Evolutionary conservation across 35 echinoderm and acorn worm genomes (phyloP).

Genomic region (Heliocidaris tuberculata): DNA sequence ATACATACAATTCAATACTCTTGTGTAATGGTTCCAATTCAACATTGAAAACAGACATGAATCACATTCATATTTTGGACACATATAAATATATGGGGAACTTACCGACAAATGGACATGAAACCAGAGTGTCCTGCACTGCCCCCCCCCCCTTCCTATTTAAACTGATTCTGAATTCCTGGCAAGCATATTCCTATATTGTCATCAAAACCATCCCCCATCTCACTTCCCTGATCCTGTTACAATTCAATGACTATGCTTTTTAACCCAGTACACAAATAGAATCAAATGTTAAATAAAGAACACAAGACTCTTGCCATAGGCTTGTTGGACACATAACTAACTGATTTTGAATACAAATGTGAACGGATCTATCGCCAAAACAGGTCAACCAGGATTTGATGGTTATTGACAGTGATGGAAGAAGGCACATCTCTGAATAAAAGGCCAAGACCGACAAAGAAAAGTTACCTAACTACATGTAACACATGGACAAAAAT

Average conservation of each 20-base stretch:
- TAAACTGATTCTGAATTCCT: neutral
- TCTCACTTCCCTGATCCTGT: no score
- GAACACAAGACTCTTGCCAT: neutral
- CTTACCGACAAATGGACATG: neutral
- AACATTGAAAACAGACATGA: neutral
- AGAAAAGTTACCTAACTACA: neutral
- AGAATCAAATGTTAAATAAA: neutral
- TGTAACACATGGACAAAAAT: no score
- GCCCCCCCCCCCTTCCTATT: neutral
- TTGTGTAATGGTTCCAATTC: neutral
- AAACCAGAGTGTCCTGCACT: neutral
- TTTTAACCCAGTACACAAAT: no score
- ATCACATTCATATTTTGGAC: neutral
- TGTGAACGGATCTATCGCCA: neutral
- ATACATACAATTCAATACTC: slow-evolving; percentile 6
- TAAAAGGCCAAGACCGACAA: neutral
- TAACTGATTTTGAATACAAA: neutral
- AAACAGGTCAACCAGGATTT: neutral
- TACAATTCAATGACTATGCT: no score
- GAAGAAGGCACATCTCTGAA: neutral
- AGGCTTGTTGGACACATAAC: neutral
- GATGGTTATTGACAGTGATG: neutral
- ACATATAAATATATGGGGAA: neutral
- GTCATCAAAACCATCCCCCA: no score
- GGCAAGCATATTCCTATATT: neutral